Evolutionary conservation across 2,113 vertebrate species (phyloP).

Genomic region (Sylvilagus bachmani): DNA sequence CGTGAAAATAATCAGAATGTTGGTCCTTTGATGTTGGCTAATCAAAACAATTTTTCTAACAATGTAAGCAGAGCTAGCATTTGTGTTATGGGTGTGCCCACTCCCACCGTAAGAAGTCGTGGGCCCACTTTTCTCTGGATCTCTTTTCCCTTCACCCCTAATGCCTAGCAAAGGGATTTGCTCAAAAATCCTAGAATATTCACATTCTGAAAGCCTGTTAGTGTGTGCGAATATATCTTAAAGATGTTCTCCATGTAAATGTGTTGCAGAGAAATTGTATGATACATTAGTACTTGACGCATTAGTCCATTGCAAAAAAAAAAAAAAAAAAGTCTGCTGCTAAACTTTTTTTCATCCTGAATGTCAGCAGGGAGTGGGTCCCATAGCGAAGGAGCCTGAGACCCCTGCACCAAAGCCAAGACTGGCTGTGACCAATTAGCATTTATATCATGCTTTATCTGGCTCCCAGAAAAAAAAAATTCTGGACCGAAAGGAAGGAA

Average conservation of each 20-base stretch:
- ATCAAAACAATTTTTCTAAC: background rate
- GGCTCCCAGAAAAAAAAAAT: slow-evolving; percentile 66
- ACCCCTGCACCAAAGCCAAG: slow-evolving; percentile 67
- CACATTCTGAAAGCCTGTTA: background rate
- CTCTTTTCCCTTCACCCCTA: background rate
- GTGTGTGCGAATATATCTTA: no score
- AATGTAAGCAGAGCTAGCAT: background rate
- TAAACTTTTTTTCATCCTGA: slow-evolving; percentile 63
- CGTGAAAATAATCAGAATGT: background rate
- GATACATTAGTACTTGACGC: background rate
- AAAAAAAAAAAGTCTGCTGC: slow-evolving; percentile 21
- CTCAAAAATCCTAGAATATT: background rate
- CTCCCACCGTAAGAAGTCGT: background rate
- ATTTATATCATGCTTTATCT: slow-evolving; percentile 83
- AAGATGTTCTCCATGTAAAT: background rate
- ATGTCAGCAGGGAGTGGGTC: slow-evolving; percentile 41
- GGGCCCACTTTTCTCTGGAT: background rate
- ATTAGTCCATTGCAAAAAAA: background rate
- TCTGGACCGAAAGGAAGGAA: slow-evolving; percentile 60
- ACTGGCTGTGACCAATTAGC: slow-evolving; percentile 77
- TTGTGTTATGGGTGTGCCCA: background rate
- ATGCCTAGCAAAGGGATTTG: background rate
- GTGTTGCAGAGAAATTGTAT: background rate
- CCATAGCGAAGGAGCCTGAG: slow-evolving; percentile 51
- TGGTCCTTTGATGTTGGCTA: background rate